Conservation (phyloP, 2,113 vertebrate genomes). For the Rhabdornis inornatus region DNA sequence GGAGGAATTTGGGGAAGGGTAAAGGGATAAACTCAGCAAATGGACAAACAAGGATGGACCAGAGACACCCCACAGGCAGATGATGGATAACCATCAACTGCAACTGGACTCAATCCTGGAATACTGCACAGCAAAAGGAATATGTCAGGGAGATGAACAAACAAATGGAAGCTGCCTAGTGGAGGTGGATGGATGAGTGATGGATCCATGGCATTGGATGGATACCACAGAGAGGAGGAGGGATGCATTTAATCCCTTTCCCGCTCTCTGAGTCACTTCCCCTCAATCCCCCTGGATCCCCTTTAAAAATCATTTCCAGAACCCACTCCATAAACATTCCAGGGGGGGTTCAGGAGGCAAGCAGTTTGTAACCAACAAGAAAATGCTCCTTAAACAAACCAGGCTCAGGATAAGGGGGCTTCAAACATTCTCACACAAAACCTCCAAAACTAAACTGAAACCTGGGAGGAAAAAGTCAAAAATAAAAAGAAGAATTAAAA, state of each 20-base stretch:
- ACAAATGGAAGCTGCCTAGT: background rate
- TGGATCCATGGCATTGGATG: background rate
- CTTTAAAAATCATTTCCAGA: background rate
- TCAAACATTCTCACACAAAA: background rate
- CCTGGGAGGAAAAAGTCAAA: background rate
- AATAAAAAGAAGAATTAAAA: background rate
- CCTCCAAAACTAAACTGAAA: slow-evolving; percentile 14
- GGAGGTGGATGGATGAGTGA: background rate
- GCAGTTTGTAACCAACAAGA: background rate
- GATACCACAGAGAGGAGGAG: background rate
- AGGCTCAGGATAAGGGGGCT: background rate
- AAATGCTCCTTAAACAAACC: slow-evolving; percentile 33
- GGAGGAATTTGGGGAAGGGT: background rate
- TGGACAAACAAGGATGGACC: background rate
- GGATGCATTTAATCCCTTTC: background rate
- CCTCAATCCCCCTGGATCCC: background rate
- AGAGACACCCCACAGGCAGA: background rate
- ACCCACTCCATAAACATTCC: background rate
- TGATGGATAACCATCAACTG: background rate
- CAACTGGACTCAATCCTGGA: background rate
- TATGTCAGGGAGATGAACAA: background rate
- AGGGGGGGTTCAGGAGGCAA: accelerated
- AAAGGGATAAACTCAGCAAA: background rate
- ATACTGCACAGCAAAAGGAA: background rate
- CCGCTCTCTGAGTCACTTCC: background rate